Conservation (phyloP, 2,113 vertebrate genomes). For the Cyanoderma ruficeps region DNA sequence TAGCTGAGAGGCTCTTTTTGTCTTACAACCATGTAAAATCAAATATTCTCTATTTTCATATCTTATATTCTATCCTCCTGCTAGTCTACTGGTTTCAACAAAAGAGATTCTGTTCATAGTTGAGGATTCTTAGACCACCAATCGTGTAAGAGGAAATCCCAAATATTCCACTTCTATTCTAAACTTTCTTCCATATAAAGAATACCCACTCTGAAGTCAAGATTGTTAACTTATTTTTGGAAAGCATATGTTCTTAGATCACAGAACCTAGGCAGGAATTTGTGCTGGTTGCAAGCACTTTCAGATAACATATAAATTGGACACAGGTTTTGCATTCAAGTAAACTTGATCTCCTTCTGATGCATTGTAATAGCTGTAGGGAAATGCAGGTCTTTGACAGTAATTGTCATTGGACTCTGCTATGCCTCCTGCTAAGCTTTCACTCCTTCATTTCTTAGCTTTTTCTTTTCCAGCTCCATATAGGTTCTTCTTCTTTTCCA, state of each 20-base stretch:
- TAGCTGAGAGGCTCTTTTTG: background rate
- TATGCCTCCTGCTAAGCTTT: background rate
- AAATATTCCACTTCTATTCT: background rate
- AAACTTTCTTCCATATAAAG: background rate
- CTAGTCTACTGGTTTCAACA: background rate
- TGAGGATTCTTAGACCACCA: background rate
- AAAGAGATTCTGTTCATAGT: background rate
- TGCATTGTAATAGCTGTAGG: background rate
- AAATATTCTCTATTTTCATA: background rate
- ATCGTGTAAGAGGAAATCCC: background rate
- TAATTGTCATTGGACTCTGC: background rate
- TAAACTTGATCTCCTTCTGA: background rate
- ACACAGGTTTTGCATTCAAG: background rate
- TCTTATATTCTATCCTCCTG: background rate
- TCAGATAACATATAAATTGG: background rate
- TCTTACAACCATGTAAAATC: background rate
- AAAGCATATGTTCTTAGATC: background rate
- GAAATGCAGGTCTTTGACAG: background rate
- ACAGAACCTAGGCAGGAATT: background rate
- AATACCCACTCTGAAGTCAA: background rate
- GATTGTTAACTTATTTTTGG: background rate
- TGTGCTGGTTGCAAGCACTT: background rate
- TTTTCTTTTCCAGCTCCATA: background rate
- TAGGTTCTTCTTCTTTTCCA: background rate
- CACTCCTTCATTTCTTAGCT: background rate